Conservation (phyloP, 2,113 vertebrate genomes). For the Pterocles orientalis region DNA sequence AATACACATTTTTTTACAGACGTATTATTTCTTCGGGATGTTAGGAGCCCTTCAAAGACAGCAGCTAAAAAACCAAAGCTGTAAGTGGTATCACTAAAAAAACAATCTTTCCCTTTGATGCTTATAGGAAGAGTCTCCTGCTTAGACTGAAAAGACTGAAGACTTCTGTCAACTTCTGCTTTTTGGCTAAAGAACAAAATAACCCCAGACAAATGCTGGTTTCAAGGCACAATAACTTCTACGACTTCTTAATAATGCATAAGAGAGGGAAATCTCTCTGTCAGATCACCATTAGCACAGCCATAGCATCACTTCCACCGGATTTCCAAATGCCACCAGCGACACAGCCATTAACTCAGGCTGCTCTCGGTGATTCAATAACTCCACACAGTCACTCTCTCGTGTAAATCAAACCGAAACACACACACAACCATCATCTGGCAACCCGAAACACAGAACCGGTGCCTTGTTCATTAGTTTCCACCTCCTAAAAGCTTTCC, state of each 20-base stretch:
- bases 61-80: neutral
- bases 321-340: neutral
- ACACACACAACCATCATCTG: neutral
- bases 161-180: neutral
- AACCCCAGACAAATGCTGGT: neutral
- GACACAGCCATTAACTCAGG: neutral
- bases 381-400: neutral
- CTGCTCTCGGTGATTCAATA: neutral
- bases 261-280: neutral
- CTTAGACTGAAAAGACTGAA: neutral
- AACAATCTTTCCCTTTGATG: neutral
- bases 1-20: neutral
- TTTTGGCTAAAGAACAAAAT: neutral
- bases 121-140: neutral
- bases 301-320: neutral
- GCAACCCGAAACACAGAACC: neutral
- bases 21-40: neutral
- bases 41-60: neutral
- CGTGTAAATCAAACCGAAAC: neutral
- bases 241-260: fast-evolving
- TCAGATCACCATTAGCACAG: neutral
- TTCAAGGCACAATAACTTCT: neutral
- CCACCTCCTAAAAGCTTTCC: neutral
- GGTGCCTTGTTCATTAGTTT: fast-evolving
- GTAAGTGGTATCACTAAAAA: neutral